A percentile compares a stretch with the other conserved stretches of the same genome.
Conservation (phyloP, 2,888 invertebrate genomes). For the Entomobrya proxima region DNA sequence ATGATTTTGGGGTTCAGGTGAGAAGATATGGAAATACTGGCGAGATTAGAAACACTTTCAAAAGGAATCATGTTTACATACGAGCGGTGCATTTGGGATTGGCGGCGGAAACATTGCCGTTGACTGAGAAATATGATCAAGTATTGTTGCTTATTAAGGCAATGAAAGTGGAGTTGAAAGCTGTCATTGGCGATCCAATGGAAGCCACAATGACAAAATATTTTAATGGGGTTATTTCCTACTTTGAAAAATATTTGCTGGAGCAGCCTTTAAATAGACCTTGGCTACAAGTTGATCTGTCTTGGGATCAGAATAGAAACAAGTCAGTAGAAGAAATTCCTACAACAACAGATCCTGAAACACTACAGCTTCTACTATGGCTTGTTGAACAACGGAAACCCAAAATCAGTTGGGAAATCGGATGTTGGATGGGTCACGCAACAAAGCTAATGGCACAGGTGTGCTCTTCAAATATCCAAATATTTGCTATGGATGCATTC, state of each 20-base stretch:
- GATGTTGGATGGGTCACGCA: slow-evolving; percentile 67
- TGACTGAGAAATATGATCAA: slow-evolving; percentile 54
- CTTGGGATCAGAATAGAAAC: background rate
- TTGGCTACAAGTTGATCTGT: slow-evolving; percentile 49
- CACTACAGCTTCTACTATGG: slow-evolving; percentile 61
- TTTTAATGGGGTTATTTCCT: slow-evolving; percentile 42
- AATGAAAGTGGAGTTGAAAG: background rate
- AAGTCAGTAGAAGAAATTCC: slow-evolving; percentile 63
- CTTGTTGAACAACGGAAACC: slow-evolving; percentile 49
- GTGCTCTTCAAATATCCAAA: background rate
- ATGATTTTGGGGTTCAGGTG: slow-evolving; percentile 48
- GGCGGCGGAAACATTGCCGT: slow-evolving; percentile 27
- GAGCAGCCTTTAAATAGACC: slow-evolving; percentile 50
- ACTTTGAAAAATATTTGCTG: slow-evolving; percentile 51
- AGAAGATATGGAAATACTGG: slow-evolving; percentile 45
- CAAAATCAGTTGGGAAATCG: slow-evolving; percentile 68
- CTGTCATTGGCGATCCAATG: background rate
- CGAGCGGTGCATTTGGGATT: slow-evolving; percentile 52
- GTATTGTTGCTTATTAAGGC: background rate
- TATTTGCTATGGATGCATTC: slow-evolving; percentile 70
- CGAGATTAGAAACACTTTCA: background rate
- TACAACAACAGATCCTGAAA: slow-evolving; percentile 67
- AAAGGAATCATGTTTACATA: slow-evolving; percentile 34
- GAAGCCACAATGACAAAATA: slow-evolving; percentile 7
- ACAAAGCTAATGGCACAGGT: slow-evolving; percentile 38